phyloP scores from a whole-genome alignment of 1,140 invertebrate species.

The Luehdorfia chinensis region DNA sequence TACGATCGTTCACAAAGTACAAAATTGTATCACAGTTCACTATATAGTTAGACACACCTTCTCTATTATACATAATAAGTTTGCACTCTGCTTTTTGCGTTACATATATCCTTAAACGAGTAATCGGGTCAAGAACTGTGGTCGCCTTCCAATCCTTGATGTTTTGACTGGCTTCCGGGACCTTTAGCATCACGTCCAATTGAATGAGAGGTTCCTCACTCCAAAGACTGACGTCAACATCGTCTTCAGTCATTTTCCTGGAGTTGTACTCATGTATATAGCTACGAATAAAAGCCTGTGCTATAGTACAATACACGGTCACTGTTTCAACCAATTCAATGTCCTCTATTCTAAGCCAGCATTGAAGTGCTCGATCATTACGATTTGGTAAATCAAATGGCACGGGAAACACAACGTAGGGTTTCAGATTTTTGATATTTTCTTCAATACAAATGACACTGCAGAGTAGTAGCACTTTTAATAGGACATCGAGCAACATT shows the following conservation, averaged over 20 bases:
- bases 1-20: slow-evolving; percentile 52
- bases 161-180: slow-evolving; percentile 22
- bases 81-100: slow-evolving; percentile 50
- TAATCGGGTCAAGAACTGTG: slow-evolving; percentile 56
- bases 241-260: slow-evolving; percentile 55
- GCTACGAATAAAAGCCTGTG: slow-evolving; percentile 44
- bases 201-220: slow-evolving; percentile 50
- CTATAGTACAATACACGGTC: slow-evolving; percentile 47
- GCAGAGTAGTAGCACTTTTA: slow-evolving; percentile 28
- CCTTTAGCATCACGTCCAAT: slow-evolving; percentile 22
- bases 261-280: slow-evolving; percentile 60
- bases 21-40: slow-evolving; percentile 56
- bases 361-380: slow-evolving; percentile 61
- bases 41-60: slow-evolving; percentile 58
- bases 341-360: slow-evolving; percentile 64
- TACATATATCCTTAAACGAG: slow-evolving; percentile 50
- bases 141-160: slow-evolving; percentile 55
- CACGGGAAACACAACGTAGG: slow-evolving; percentile 46
- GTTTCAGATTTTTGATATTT: slow-evolving; percentile 28
- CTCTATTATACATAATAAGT: slow-evolving; percentile 62
- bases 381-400: slow-evolving; percentile 58
- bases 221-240: slow-evolving; percentile 55
- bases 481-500: slow-evolving; percentile 55
- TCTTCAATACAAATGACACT: slow-evolving; percentile 28
- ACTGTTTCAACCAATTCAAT: slow-evolving; percentile 52